Percentiles rank a stretch among this genome's conserved stretches.
Evolutionary conservation across 2,888 invertebrate genomes (phyloP).

Genomic region (Mimachlamys varia): DNA sequence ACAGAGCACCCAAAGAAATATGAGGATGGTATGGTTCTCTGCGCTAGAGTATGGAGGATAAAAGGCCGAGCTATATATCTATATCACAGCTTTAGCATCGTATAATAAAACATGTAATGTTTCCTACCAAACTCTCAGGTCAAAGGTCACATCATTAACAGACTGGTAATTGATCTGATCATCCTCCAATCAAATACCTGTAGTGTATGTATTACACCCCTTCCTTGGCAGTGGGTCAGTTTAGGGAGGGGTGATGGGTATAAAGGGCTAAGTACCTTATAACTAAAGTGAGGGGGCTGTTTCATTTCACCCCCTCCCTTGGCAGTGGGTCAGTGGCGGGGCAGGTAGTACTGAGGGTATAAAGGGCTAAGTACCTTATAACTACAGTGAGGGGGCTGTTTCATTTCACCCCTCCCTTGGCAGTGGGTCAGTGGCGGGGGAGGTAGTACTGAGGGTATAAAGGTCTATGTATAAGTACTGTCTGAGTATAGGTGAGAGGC

Average conservation of each 20-base stretch:
- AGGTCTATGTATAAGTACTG: not conserved
- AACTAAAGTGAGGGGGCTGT: too few relatives aligned
- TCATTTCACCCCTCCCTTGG: not conserved
- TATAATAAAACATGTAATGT: not conserved
- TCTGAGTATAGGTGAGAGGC: not conserved
- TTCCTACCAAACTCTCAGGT: not conserved
- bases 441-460: not conserved
- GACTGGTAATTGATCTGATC: not conserved
- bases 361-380: too few relatives aligned
- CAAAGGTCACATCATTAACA: not conserved
- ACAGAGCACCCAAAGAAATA: too few relatives aligned
- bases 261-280: not conserved
- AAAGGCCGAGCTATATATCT: too few relatives aligned
- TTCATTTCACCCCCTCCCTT: not conserved
- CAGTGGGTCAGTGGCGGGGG: not conserved
- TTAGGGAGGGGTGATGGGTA: not conserved
- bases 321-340: not conserved
- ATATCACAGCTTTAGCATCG: not conserved
- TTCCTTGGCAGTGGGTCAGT: slow-evolving; percentile 14
- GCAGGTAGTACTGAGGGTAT: too few relatives aligned
- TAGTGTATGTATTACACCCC: not conserved
- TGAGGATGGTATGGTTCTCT: not conserved
- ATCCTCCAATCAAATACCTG: not conserved
- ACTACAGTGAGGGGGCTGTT: too few relatives aligned
- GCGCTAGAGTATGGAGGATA: not conserved